Evolutionary conservation across 2,797 vertebrate genomes (phyloP), one percentile per base, ranked within the genome.

Genomic region (Peromyscus aztecus): DNA sequence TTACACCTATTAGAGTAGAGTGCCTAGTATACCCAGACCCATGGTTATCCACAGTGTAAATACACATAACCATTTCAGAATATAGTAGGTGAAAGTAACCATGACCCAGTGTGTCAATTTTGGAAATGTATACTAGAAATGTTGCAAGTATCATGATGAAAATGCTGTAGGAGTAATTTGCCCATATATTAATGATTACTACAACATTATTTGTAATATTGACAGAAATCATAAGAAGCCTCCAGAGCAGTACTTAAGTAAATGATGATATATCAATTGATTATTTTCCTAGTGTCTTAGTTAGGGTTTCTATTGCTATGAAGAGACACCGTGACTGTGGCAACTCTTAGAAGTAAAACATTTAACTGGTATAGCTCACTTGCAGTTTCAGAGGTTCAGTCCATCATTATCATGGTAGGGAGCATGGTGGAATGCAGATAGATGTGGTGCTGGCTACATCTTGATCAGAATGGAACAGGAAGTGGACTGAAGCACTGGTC

Each of bases 41-140:
- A 34, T 14, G 19, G 6, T 61, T 76, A 52, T 23, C 57, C 34
- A 19, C 40, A 55, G 13, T 49, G 14, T 67, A 95, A 78, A 84
- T 94, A 46, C 63, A 46, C 49, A 57, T 78, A 89, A 83, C 7
- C 6, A 16, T 93, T 92, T 87, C 24, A 95, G 82, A 88, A 89
- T 57, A 73, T 23, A 69, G 7, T 84, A 71, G 40, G 10, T 92
- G 27, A 81, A 93, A 94, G 83, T n/a, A 69, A 3, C 23, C 21
- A 24, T 59, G 69, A 92, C 6, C 49, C n/a, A 94, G 46, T 40
- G 63, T 86, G 40, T 67, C 77, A 82, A 9, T 93, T 91, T 84
- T 87, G 19, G 37, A 90, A 65, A 67, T 88, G 57, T 80, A 37
- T 95, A 52, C 46, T 90, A 78, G 75, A 34, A 67, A 82, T 65